A percentile compares a stretch with the other conserved stretches of the same genome.
Evolutionary conservation across 1,140 invertebrate genomes (phyloP).

Genomic region (Dufourea novaeangliae): DNA sequence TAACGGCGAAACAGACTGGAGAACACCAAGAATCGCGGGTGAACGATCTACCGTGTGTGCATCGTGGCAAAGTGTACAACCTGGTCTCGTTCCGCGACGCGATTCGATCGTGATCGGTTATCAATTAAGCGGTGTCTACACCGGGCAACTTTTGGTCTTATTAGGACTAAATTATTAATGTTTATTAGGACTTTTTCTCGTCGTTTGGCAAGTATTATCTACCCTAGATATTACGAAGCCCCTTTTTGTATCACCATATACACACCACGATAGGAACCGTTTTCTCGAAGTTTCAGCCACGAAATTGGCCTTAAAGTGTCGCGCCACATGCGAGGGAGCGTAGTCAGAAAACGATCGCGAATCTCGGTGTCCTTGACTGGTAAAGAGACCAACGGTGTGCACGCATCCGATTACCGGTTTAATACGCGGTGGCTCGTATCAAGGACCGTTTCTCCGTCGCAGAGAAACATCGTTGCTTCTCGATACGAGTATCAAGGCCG

Average conservation of each 20-base stretch:
- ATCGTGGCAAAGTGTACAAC: neutral
- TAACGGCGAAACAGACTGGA: slow-evolving; percentile 20
- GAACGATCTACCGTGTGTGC: slow-evolving; percentile 33
- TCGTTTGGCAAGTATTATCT: too few species aligned
- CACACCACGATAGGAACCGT: too few species aligned
- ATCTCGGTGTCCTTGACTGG: neutral
- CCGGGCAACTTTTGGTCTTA: too few species aligned
- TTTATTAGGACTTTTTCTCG: too few species aligned
- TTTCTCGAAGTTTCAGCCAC: too few species aligned
- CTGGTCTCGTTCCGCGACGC: neutral
- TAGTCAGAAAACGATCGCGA: neutral
- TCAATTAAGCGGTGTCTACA: too few species aligned
- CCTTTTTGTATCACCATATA: too few species aligned
- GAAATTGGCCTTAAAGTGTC: neutral
- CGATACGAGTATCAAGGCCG: slow-evolving; percentile 5
- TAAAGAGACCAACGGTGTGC: neutral
- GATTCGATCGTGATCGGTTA: neutral
- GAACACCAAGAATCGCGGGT: slow-evolving; percentile 28
- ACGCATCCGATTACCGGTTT: neutral
- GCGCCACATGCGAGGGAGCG: neutral
- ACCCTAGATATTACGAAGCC: too few species aligned
- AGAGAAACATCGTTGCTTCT: neutral
- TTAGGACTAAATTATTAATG: too few species aligned
- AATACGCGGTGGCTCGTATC: neutral
- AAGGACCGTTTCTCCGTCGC: neutral